Evolutionary conservation across 2,797 vertebrate genomes (phyloP), one percentile per base, ranked within the genome.

Genomic region (Acrossocheilus wenchowensis): DNA sequence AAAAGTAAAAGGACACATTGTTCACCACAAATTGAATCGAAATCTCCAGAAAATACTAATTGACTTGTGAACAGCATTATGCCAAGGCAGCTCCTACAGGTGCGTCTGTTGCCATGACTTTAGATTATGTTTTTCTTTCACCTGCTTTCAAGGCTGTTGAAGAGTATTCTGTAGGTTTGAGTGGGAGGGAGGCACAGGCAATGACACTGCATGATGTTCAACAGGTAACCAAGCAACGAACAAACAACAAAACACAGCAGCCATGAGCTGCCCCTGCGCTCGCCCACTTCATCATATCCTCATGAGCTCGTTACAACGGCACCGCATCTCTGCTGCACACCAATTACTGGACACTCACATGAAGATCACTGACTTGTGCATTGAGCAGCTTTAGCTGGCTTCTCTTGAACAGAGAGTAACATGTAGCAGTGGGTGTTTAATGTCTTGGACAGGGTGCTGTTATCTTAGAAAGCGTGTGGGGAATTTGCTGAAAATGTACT

Each of bases 221-320:
- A 90, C 86, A 83, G 83, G 93, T 94, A 94, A 92, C 92, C 90
- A 94, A 90, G 93, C 93, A 94, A 93, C 92, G 39, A 87, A 73
- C 88, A 87, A 69, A 84, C 87, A 93, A 86, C 88, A 91, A 85
- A 85, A 84, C 39, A 88, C 79, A 50, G 21, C 84, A 41, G 48
- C 21, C 73, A 78, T 9, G n/a, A 88, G 80, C 30, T 82, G 85
- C 62, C 14, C 36, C 64, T 60, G 21, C 4, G 8, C 50, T 71
- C 45, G 41, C 81, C 78, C 48, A 81, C 78, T 81, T 60, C 45
- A 78, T 84, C 77, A 36, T 60, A 66, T 84, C 41, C 43, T 62
- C 64, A 74, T 48, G 19, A 50, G 21, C 66, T 85, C 11, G 6
- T 36, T 74, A 50, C 5, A 82, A 72, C 6, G 2, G 8, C 5